Base-by-base conservation (phyloP, 2,113 vertebrate species). In the Oryzias curvinotus region DNA sequence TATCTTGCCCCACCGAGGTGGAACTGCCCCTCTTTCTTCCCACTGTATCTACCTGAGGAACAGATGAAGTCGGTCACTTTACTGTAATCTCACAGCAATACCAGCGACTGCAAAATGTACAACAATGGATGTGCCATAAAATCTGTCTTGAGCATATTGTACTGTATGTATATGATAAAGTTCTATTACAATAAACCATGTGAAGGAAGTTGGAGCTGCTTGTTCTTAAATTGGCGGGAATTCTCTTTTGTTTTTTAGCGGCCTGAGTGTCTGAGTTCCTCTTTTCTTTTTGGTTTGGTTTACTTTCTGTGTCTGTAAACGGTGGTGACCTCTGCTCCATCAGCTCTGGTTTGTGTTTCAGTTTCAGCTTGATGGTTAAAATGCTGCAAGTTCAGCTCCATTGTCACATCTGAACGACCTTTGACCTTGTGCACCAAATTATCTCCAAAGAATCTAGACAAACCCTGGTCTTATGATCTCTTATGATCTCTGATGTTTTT, bases 101-200 rank as follows among this genome's bases (percentile, higher is more conserved):
- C 80, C 86, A 84, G 85, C 87, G 75, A 88, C 85, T 84, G 78
- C 83, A 90, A 88, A 83, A 87, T 80, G 85, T 87, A 82, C 82
- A 85, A 89, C 63, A 79, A 84, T 88, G 83, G 85, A 88, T 88
- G 87, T 89, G 86, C 89, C 86, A 89, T 88, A 77, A 77, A 73
- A 77, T 80, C 68, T 83, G 87, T 90, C 78, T 86, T 85, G 78
- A 88, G 75, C 77, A 88, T 88, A 86, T 86, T 88, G 83, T 89
- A 88, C 82, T 88, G 89, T 90, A 89, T 88, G 88, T 89, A 89
- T 86, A 88, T 88, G 83, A 88, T 87, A 89, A 82, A 88, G 82
- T 70, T 87, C 64, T 89, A 90, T 87, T 79, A 74, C 84, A 90
- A 83, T 75, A 65, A 85, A 83, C 18, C 19, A 72, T 67, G 85